These are phyloP conservation scores for Doris montereyensis DNA, from an alignment of 2,888 invertebrate genomes.

Conservation along the genomic window DNA sequence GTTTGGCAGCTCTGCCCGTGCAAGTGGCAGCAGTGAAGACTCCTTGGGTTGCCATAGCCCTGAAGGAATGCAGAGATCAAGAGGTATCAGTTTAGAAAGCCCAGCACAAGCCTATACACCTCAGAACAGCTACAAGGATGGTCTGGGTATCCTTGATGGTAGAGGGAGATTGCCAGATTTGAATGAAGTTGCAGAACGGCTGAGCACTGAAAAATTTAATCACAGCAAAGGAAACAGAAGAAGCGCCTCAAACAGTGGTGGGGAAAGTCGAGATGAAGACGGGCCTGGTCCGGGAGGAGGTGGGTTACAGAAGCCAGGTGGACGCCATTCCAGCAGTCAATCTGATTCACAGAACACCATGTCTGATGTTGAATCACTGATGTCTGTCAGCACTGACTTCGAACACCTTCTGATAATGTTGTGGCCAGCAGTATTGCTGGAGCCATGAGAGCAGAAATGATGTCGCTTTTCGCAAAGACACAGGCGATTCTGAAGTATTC, in stretches of 20 bases:
- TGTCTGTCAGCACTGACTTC: conserved; percentile 36
- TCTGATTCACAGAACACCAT: conserved; percentile 42
- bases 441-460: not conserved
- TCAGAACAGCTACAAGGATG: conserved; percentile 71
- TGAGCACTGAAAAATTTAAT: conserved; percentile 5
- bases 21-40: conserved; percentile 31
- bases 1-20: conserved; percentile 32
- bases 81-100: conserved; percentile 30
- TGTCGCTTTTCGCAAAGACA: conserved; percentile 11
- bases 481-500: conserved; percentile 40
- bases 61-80: conserved; percentile 8
- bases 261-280: conserved; percentile 30
- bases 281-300: not conserved
- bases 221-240: not conserved
- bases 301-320: not conserved
- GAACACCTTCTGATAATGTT: conserved; percentile 33
- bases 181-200: conserved; percentile 43
- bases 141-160: conserved; percentile 18
- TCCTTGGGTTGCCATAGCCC: conserved; percentile 32
- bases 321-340: conserved; percentile 35
- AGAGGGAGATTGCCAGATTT: conserved; percentile 36
- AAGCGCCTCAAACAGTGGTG: not conserved
- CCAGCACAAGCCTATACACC: conserved; percentile 69
- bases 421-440: conserved; percentile 28
- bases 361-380: conserved; percentile 39